Percentiles rank a stretch among this genome's conserved stretches.
Conservation (phyloP, 2,113 vertebrate genomes). For the Hystrix cristata region DNA sequence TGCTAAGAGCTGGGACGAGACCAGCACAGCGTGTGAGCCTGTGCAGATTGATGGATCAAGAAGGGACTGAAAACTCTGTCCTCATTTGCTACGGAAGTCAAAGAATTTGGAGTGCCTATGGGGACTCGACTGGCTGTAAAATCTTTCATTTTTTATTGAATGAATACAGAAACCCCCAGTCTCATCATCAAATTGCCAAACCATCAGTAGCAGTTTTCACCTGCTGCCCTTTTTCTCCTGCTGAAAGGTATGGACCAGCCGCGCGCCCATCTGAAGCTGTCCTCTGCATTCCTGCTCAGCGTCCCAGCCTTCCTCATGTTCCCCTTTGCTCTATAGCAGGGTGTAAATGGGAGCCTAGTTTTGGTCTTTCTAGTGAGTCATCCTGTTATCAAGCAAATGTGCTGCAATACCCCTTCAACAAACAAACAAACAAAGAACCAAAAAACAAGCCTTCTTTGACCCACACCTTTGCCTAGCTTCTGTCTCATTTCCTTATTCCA, state of each 20-base stretch:
- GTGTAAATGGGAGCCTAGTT: neutral
- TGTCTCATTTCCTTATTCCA: fast-evolving
- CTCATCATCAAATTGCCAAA: neutral
- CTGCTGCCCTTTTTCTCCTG: neutral
- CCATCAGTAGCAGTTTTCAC: fast-evolving
- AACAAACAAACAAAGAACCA: neutral
- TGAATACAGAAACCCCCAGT: neutral
- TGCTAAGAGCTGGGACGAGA: neutral
- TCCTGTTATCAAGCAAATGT: neutral
- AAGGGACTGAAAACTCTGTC: neutral
- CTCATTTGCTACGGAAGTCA: neutral
- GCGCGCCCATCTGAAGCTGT: fast-evolving
- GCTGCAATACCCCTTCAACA: neutral
- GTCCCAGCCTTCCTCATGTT: neutral
- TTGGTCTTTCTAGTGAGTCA: neutral
- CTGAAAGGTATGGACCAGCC: neutral
- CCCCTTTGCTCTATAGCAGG: neutral
- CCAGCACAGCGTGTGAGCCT: neutral
- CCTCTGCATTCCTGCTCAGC: fast-evolving
- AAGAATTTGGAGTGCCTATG: neutral
- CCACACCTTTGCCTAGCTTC: neutral
- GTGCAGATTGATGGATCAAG: neutral
- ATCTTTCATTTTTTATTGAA: neutral
- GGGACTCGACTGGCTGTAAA: neutral
- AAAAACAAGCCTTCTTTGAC: neutral